Evolutionary conservation across 2,888 invertebrate genomes (phyloP), one percentile per base, ranked within the genome.

Genomic region (Ophraella communa): DNA sequence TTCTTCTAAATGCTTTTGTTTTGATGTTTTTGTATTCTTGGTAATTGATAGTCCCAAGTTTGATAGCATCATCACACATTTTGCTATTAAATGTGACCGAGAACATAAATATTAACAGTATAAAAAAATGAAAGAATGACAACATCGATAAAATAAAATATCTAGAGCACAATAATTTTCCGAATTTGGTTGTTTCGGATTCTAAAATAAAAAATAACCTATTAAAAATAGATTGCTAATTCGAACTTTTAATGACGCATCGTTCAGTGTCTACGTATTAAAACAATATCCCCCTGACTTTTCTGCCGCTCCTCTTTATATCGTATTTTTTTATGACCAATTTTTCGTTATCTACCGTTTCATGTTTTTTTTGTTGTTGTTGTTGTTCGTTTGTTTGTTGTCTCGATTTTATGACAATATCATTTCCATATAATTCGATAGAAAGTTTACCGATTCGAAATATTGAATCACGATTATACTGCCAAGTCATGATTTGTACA

Each of bases 401-500:
- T 49, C 35, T 57, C 39, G 54, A 47, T 49, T 57, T 54, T 55
- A 64, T 60, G 64, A 60, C 60, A 64, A 57, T 56, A 64, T 64
- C 30, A 64, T 64, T 64, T 64, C 64, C 64, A 64, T 60, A 62
- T 62, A 55, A 62, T 62, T 62, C 55, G 35, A 55, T 45, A 39
- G 64, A 64, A 60, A 60, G 55, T 60, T 52, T 60, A 52, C 49
- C 55, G 44, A 52, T 56, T 64, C 64, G 55, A 56, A 52, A 60
- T 30, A 60, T 56, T 49, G 56, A 27, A 53, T 64, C 64, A 64
- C 64, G 64, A 64, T 64, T 64, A n/a, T n/a, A 64, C 60, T 51
- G 21, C 64, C 44, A 64, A 64, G 56, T 64, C 64, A 64, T 64
- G 64, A 64, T 64, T 64, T 64, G 64, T 64, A 60, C 51, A 60